Conservation (phyloP, 2,113 vertebrate genomes). For the Microcebus tavaratra region DNA sequence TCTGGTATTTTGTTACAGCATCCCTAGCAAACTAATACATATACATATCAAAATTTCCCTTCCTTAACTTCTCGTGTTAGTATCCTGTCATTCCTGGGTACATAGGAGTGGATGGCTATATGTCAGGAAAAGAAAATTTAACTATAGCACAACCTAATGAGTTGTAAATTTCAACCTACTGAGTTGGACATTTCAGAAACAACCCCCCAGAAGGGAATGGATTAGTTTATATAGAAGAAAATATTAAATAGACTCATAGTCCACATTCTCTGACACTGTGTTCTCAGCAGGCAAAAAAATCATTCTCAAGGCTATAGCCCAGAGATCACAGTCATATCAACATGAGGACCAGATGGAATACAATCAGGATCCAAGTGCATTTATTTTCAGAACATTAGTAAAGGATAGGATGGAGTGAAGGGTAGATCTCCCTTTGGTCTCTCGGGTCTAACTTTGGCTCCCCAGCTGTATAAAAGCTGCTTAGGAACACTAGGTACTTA, state of each 20-base stretch:
- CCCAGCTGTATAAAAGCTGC: background rate
- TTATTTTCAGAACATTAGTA: slow-evolving; percentile 30
- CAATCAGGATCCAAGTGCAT: background rate
- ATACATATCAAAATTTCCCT: background rate
- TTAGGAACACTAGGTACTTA: background rate
- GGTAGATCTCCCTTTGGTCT: background rate
- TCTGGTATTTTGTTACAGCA: background rate
- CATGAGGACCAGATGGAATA: background rate
- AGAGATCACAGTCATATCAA: background rate
- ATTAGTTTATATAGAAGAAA: background rate
- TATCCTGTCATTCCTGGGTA: background rate
- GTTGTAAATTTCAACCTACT: background rate
- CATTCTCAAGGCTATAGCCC: background rate
- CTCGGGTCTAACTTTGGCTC: slow-evolving; percentile 31
- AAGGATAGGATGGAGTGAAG: background rate
- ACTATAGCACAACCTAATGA: background rate
- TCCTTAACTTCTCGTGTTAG: background rate
- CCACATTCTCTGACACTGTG: slow-evolving; percentile 21
- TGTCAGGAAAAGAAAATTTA: background rate
- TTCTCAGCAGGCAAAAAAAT: slow-evolving; percentile 28
- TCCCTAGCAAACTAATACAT: background rate
- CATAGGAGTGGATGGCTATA: background rate
- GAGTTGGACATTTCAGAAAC: background rate
- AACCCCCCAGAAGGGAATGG: background rate
- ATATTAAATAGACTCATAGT: background rate